A percentile compares a stretch with the other conserved stretches of the same genome.
These are phyloP conservation scores for Sebastes baramenuke DNA, from an alignment of 2,797 vertebrate species.

Conservation along the genomic window DNA sequence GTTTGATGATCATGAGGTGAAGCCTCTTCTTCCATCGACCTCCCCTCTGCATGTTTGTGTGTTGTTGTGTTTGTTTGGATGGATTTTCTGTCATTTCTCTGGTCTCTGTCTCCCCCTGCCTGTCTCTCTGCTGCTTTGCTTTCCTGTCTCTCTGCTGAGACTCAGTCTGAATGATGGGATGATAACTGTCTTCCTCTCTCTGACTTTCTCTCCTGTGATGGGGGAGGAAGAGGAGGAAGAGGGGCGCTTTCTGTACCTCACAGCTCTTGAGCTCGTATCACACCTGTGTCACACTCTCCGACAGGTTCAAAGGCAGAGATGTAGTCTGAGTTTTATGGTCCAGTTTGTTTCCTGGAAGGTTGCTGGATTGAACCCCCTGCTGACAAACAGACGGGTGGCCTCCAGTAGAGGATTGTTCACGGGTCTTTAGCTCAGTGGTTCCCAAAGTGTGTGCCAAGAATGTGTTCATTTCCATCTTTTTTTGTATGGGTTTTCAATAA, in stretches of 20 bases:
- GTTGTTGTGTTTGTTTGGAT: neutral
- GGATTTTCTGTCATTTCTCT: neutral
- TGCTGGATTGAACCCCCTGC: neutral
- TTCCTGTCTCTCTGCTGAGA: neutral
- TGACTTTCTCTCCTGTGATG: neutral
- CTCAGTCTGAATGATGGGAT: neutral
- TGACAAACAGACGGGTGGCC: neutral
- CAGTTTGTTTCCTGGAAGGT: neutral
- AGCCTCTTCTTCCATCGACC: neutral
- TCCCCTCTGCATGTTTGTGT: neutral
- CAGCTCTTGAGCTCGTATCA: neutral
- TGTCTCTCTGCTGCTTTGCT: constrained; percentile 1
- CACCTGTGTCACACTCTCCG: neutral
- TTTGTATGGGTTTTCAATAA: neutral
- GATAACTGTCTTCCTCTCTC: neutral
- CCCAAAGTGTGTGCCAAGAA: neutral
- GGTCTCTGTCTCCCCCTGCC: constrained; percentile 56
- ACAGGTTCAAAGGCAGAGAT: neutral
- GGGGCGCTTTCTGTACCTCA: neutral
- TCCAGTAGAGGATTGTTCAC: neutral
- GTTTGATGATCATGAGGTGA: neutral
- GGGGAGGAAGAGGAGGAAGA: neutral
- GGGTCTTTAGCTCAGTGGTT: neutral
- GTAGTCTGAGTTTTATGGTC: neutral
- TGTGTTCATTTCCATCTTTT: neutral